phyloP scores from a whole-genome alignment of 2,113 vertebrate species.

The Phalacrocorax pelagicus region DNA sequence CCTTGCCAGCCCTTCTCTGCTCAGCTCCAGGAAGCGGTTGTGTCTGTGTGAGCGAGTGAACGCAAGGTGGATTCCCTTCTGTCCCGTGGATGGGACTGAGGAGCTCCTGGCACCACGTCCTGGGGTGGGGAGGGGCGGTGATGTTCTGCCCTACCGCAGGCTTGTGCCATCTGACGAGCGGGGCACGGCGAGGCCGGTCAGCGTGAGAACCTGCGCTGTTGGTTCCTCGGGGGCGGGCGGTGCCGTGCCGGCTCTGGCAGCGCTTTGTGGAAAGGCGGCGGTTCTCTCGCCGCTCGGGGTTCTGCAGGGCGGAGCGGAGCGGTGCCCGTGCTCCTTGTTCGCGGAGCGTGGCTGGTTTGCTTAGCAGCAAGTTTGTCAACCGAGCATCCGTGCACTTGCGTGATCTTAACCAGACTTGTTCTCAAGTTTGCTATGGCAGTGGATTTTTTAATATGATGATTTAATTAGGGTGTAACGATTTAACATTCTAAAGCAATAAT shows the following conservation, averaged over 20 bases:
- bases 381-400: neutral
- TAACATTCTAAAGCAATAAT: conserved; percentile 70
- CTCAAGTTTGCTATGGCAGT: conserved; percentile 32
- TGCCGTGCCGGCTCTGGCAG: neutral
- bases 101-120: neutral
- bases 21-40: neutral
- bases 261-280: fast-evolving
- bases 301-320: neutral
- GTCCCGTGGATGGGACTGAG: fast-evolving
- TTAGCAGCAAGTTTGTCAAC: neutral
- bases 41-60: fast-evolving
- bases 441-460: conserved; percentile 59
- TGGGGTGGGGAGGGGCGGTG: fast-evolving
- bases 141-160: fast-evolving
- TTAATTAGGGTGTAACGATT: conserved; percentile 64
- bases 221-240: fast-evolving
- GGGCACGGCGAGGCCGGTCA: fast-evolving
- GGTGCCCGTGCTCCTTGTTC: fast-evolving
- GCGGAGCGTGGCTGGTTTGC: neutral
- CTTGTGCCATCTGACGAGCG: fast-evolving
- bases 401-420: neutral
- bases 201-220: fast-evolving
- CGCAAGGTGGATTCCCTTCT: neutral
- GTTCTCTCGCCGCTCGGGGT: fast-evolving
- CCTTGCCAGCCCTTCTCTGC: neutral